Conservation (phyloP, 2,113 vertebrate genomes). For the Tretioscincus oriximinensis region DNA sequence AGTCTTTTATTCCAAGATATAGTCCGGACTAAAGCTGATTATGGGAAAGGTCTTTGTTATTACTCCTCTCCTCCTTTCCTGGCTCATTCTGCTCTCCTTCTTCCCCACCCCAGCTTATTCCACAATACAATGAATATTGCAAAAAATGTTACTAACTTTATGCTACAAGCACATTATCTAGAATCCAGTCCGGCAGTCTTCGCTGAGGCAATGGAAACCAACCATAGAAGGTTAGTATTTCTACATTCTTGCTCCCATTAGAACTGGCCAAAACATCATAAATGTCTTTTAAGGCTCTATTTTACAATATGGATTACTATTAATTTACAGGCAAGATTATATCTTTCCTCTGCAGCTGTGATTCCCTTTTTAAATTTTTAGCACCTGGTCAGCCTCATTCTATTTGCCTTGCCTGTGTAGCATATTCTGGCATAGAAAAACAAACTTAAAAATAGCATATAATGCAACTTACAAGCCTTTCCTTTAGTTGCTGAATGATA, state of each 20-base stretch:
- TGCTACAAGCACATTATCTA: neutral
- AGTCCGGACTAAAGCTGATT: too few species aligned
- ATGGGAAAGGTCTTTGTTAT: too few species aligned
- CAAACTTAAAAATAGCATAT: conserved; percentile 19
- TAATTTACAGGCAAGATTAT: conserved; percentile 8
- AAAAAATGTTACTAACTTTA: neutral
- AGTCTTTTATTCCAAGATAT: too few species aligned
- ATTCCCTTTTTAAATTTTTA: conserved; percentile 1
- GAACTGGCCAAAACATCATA: neutral
- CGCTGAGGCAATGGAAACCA: neutral
- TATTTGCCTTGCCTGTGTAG: neutral
- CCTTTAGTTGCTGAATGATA: conserved; percentile 21
- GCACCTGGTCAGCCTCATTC: conserved; percentile 24
- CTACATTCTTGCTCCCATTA: neutral
- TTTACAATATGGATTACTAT: neutral
- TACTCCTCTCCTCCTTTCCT: too few species aligned
- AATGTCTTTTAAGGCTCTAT: neutral
- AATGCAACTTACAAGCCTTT: conserved; percentile 9
- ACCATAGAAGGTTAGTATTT: neutral
- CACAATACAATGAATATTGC: neutral
- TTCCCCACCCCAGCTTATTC: neutral
- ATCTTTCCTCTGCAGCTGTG: conserved; percentile 18
- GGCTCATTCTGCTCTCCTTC: too few species aligned
- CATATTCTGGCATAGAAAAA: neutral
- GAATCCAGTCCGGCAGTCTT: neutral